Base-by-base conservation (phyloP, 2,797 vertebrate species). In the Liasis olivaceus region DNA sequence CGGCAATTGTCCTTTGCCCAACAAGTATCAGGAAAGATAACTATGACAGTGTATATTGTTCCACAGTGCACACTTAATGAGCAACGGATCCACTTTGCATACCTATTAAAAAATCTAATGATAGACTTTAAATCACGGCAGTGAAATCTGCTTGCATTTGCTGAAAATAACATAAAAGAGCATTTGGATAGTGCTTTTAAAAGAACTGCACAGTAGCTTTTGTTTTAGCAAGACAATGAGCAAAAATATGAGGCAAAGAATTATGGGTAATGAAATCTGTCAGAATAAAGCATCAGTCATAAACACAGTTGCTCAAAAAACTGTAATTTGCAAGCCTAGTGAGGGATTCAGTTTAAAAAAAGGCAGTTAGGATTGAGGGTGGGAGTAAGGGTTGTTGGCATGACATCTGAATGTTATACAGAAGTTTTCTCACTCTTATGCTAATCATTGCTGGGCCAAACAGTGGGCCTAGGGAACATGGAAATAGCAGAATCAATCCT, bases 11-110 rank as follows among this genome's bases (percentile, higher is more conserved):
- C 72, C 59, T 91, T 85, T 64, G 28, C 9, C 51, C 60, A 85
- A 91, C 60, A 64, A 42, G 54, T 72, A 17, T 91, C 85, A 91
- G 56, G 26, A 47, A 87, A 13, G 56, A 91, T n/a, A 88, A 77
- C 24, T 64, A 87, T 87, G 85, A 58, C 69, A 59, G 31, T 84
- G 28, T 87, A 31, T 51, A 36, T 56, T 24, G n/a, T 63, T 86
- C 85, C 85, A 58, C 51, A 69, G 24, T 69, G 54, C 12, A 26
- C 54, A 91, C 36, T 69, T 36, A 87, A 24, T 86, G 47, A 54
- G 11, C 22, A 66, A 59, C 2, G 17, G 56, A 91, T 91, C 51
- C 20, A 31, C 28, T 86, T 8, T 91, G n/a, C 66, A 87, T 87
- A 26, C 51, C 63, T 59, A 69, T 69, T 81, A 59, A 69, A 54